Base-by-base conservation (phyloP, 1,140 invertebrate species). In the Lasaia peninsularis region DNA sequence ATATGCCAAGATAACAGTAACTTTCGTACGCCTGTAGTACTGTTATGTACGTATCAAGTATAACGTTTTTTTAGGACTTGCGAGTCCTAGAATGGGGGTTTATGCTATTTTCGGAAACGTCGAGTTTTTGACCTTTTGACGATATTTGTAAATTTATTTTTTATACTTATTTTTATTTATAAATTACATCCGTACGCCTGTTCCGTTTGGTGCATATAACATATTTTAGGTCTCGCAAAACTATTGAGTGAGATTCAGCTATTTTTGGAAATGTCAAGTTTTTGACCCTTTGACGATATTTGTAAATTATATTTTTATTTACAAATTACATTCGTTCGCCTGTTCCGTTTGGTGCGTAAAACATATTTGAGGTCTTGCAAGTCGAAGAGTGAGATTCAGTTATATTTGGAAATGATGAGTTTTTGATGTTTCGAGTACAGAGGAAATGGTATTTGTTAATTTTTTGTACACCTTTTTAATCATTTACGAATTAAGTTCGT, bases 1-100 rank as follows among this genome's bases (percentile, higher is more conserved):
- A 90, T 89, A 89, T 89, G 85, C 84, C 84, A 88, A 90, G 88
- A 90, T 90, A 90, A 90, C 88, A 89, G 88, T 89, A 89, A 89
- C 86, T 90, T 90, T 88, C 79, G 83, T 86, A 83, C 78, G 76
- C 69, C 73, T 72, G 67, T 67, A 71, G 56, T 65, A 77, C 73
- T 72, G 73, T 64, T 70, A 68, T 55, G 55, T 79, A 79, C 67
- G 65, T 82, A 78, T 69, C 24, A 64, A 67, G 65, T 84, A 80
- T 69, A 64, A 63, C 63, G 71, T 68, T 76, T 78, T 80, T 80
- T 74, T 69, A 67, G 20, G 11, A 34, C 34, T 21, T 21, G 16
- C 34, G 51, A 12, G 24, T 14, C 51, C 32, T 32, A 34, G 50
- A 33, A 16, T 6, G 8, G 35, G 14, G 14, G 35, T 16, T 9